Conservation (phyloP, 2,888 invertebrate species). For the Andricus quercusramuli region DNA sequence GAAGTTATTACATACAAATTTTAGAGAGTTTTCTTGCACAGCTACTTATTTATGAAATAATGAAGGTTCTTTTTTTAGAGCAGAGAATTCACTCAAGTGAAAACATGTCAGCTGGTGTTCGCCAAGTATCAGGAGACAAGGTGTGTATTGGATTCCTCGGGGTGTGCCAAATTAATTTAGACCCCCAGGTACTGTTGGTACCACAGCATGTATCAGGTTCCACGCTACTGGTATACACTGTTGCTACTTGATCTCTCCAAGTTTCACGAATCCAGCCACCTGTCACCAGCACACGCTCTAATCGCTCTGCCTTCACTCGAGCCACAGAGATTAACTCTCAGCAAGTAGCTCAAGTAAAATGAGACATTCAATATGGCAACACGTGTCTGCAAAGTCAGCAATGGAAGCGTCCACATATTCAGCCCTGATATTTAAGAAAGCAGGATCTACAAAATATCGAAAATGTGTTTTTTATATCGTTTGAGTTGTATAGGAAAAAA, state of each 20-base stretch:
- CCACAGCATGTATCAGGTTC: conserved; percentile 52
- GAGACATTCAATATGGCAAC: conserved; percentile 7
- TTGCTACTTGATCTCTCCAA: conserved; percentile 54
- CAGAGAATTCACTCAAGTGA: conserved; percentile 22
- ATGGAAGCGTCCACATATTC: too few species aligned
- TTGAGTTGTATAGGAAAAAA: too few species aligned
- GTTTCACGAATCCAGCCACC: conserved; percentile 53
- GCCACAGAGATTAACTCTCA: conserved; percentile 23
- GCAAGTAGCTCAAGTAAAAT: conserved; percentile 25
- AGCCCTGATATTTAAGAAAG: too few species aligned
- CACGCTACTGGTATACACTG: conserved; percentile 54
- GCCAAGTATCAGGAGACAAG: conserved; percentile 48
- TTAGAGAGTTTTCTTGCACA: not conserved
- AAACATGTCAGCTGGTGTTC: conserved; percentile 55
- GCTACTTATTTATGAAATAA: not conserved
- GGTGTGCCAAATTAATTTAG: conserved; percentile 53
- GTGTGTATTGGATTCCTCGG: conserved; percentile 53
- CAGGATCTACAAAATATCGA: too few species aligned
- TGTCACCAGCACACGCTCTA: conserved; percentile 56
- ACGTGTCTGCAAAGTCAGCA: conserved; percentile 13
- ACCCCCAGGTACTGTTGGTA: conserved; percentile 42
- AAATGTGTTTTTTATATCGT: too few species aligned
- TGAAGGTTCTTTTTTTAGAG: not conserved
- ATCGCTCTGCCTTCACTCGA: conserved; percentile 26
- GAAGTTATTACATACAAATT: not conserved